Conservation (phyloP, 1,140 invertebrate genomes). For the Drosophila nigromelanica region DNA sequence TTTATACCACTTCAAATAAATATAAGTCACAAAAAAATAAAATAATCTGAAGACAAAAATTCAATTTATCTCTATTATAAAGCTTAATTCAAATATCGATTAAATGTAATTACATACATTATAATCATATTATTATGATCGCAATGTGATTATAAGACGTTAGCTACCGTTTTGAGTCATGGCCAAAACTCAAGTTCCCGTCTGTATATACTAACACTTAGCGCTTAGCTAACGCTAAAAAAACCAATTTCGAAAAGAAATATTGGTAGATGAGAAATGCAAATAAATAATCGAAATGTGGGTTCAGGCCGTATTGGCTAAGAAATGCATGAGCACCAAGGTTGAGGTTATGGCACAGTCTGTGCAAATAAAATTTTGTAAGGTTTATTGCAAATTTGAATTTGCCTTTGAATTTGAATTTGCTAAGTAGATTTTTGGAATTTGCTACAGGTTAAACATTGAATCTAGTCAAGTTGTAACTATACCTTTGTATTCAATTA, state of each 20-base stretch:
- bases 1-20: too few species aligned
- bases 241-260: conserved; percentile 21
- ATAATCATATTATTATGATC: conserved; percentile 6
- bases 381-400: background rate
- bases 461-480: conserved; percentile 58
- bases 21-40: too few species aligned
- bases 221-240: conserved; percentile 48
- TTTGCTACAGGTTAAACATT: conserved; percentile 10
- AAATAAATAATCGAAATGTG: conserved; percentile 62
- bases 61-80: conserved; percentile 9
- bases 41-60: background rate
- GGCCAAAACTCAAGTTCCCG: conserved; percentile 30
- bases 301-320: conserved; percentile 33
- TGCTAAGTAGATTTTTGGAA: conserved; percentile 7
- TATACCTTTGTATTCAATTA: conserved; percentile 11
- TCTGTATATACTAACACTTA: conserved; percentile 50
- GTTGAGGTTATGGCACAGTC: conserved; percentile 14
- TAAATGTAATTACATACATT: conserved; percentile 1
- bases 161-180: conserved; percentile 35
- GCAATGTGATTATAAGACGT: background rate
- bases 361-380: conserved; percentile 4
- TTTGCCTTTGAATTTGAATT: background rate
- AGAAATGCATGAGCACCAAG: conserved; percentile 50
- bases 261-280: conserved; percentile 55
- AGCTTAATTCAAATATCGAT: conserved; percentile 7